Conservation (phyloP, 2,888 invertebrate species). For the Lycia hirtaria region DNA sequence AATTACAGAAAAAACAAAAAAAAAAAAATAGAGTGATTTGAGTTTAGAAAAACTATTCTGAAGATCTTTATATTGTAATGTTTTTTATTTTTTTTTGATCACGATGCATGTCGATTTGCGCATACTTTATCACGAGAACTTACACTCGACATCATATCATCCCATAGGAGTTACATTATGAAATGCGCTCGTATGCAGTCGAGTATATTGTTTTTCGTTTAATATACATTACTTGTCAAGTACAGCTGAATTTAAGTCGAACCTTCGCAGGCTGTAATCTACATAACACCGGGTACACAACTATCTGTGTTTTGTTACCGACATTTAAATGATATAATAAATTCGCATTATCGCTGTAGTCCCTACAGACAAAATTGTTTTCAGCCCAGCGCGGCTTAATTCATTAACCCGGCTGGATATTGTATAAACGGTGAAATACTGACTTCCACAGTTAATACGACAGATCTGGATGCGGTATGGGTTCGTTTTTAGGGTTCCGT, state of each 20-base stretch:
- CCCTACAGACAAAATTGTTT: conserved; percentile 76
- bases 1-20: too few relatives aligned
- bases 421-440: conserved; percentile 58
- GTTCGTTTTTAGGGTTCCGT: background rate
- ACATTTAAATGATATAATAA: conserved; percentile 81
- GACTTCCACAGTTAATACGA: conserved; percentile 22
- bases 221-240: too few relatives aligned
- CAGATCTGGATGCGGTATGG: conserved; percentile 19
- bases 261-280: background rate
- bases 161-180: too few relatives aligned
- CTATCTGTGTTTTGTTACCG: conserved; percentile 47
- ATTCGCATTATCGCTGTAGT: conserved; percentile 74
- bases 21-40: too few relatives aligned
- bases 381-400: conserved; percentile 68
- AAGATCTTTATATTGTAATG: too few relatives aligned
- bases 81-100: too few relatives aligned
- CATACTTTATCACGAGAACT: too few relatives aligned
- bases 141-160: too few relatives aligned
- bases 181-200: too few relatives aligned
- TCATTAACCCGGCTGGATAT: conserved; percentile 70
- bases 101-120: too few relatives aligned
- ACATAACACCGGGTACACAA: conserved; percentile 10
- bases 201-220: too few relatives aligned
- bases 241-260: background rate
- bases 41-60: too few relatives aligned